These are phyloP conservation scores for Pollenia griseotomentosa DNA, from an alignment of 2,888 invertebrate species.

Conservation along the genomic window DNA sequence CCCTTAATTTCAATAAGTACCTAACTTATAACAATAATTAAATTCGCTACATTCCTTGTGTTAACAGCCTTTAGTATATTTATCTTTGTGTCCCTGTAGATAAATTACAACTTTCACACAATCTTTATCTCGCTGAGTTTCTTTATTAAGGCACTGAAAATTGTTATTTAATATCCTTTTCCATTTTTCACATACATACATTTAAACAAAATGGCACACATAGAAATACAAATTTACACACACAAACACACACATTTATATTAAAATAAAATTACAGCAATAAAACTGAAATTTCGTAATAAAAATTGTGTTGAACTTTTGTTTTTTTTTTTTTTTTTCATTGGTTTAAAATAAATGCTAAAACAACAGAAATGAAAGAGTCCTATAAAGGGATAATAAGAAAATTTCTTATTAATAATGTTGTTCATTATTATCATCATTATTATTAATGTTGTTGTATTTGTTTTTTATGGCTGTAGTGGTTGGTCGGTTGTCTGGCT, in stretches of 20 bases:
- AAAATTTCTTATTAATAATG: conserved; percentile 54
- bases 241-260: not conserved
- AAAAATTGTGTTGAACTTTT: not conserved
- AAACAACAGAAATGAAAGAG: not conserved
- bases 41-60: too few species aligned
- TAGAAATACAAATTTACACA: not conserved
- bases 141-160: conserved; percentile 41
- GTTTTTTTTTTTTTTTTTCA: conserved; percentile 11
- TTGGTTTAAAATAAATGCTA: conserved; percentile 23
- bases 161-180: conserved; percentile 43
- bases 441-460: conserved; percentile 14
- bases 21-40: too few species aligned
- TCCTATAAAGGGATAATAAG: conserved; percentile 47
- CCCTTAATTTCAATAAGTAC: too few species aligned
- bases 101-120: conserved; percentile 23
- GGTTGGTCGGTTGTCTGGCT: not conserved
- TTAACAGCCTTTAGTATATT: too few species aligned
- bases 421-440: conserved; percentile 39
- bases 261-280: conserved; percentile 17
- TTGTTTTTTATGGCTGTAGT: conserved; percentile 19
- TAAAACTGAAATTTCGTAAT: conserved; percentile 1
- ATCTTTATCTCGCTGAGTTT: not conserved
- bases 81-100: not conserved
- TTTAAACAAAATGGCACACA: not conserved
- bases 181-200: not conserved